Evolutionary conservation across 2,113 vertebrate species (phyloP).

Genomic region (Cyanoramphus novaezelandiae): DNA sequence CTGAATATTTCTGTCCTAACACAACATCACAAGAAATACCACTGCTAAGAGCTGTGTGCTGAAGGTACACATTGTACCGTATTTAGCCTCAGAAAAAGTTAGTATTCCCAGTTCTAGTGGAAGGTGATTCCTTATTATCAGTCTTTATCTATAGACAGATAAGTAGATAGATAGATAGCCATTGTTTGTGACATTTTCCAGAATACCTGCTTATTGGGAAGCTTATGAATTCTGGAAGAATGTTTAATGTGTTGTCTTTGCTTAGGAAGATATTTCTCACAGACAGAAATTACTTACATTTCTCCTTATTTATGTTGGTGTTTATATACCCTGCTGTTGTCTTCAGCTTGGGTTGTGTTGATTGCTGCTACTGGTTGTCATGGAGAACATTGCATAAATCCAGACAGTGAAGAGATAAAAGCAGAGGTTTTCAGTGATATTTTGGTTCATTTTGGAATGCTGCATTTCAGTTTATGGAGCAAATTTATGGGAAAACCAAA

Average conservation of each 20-base stretch:
- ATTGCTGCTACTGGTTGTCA: background rate
- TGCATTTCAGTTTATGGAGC: background rate
- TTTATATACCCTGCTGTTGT: background rate
- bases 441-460: slow-evolving; percentile 9
- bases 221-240: background rate
- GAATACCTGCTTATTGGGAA: background rate
- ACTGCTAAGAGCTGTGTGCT: background rate
- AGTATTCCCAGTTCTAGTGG: background rate
- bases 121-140: background rate
- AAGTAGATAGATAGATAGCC: background rate
- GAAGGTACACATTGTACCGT: background rate
- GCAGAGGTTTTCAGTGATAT: background rate
- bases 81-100: background rate
- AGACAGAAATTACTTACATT: background rate
- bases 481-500: slow-evolving; percentile 19
- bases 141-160: background rate
- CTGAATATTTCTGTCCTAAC: background rate
- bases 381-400: background rate
- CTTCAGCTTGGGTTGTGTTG: background rate
- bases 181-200: background rate
- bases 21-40: background rate
- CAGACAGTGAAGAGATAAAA: slow-evolving; percentile 11
- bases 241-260: background rate
- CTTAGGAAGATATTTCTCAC: background rate
- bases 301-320: background rate